Base-by-base conservation (phyloP, 2,797 vertebrate species). In the Sebastes goodei region DNA sequence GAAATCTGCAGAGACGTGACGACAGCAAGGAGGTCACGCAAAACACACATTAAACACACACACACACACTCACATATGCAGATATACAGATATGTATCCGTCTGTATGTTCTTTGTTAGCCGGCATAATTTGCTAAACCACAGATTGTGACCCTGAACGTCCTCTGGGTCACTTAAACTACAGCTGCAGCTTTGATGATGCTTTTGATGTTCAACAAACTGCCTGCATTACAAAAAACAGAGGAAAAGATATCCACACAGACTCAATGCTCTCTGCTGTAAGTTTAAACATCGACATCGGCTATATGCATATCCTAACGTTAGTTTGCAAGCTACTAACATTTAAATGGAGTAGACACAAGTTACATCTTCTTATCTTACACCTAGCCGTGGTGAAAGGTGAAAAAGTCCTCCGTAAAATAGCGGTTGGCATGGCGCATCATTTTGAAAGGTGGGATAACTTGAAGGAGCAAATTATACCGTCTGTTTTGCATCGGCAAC, bases 81-180 rank as follows among this genome's bases (percentile, higher is more conserved):
- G 69, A 57, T 6, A 61, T 57, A 64, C 9, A 82, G 75, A 32
- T 82, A 66, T 25, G 59, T 29, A 61, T 65, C 42, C 1, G 86
- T 27, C 56, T 85, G 75, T 71, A 65, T 42, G n/a, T 11, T 85
- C 84, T 87, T 85, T 83, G 86, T 86, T 78, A 4, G 32, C 33
- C 1, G 21, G 64, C 30, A 52, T 20, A 1, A 78, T 65, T 66
- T 63, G 7, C 77, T 2, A 7, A 79, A 83, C 74, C 64, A 27
- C 83, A 78, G 14, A 63, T 21, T 3, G 4, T 49, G 68, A 76
- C 29, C 56, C 23, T 5, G 4, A 38, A 77, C 57, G 73, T 57
- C 66, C 73, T 71, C 32, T 20, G 64, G 60, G 14, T 53, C 62
- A 7, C n/a, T 56, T n/a, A 2, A 38, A 42, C 12, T 4, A 12